A percentile compares a stretch with the other conserved stretches of the same genome.
Evolutionary conservation across 2,888 invertebrate genomes (phyloP).

Genomic region (Chromoteleia sp.): DNA sequence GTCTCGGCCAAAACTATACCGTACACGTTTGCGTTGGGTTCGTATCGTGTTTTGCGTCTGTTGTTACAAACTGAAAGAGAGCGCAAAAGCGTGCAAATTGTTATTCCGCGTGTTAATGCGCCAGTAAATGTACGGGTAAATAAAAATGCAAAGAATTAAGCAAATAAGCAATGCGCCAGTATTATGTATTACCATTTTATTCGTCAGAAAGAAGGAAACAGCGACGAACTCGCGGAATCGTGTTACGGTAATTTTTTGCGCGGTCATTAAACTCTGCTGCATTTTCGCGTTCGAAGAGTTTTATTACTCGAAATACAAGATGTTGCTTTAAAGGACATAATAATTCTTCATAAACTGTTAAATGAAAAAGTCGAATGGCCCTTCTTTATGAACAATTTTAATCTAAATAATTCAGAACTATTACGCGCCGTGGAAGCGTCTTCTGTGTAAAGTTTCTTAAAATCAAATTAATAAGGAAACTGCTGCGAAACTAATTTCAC

Average conservation of each 20-base stretch:
- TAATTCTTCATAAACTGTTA: conserved; percentile 41
- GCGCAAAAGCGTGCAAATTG: too few relatives aligned
- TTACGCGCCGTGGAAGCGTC: conserved; percentile 21
- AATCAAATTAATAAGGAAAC: conserved; percentile 45
- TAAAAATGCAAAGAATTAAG: too few relatives aligned
- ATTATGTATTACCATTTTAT: background rate
- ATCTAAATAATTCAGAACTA: conserved; percentile 55
- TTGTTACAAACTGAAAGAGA: background rate
- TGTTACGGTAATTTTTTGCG: conserved; percentile 12
- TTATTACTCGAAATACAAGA: conserved; percentile 12
- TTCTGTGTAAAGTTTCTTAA: conserved; percentile 28
- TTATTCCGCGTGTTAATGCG: too few relatives aligned
- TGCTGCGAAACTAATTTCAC: conserved; percentile 30
- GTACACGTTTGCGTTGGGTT: conserved; percentile 13
- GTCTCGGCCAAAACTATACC: too few relatives aligned
- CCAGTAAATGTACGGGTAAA: too few relatives aligned
- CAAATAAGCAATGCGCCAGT: background rate
- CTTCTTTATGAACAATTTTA: conserved; percentile 52
- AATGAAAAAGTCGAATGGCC: conserved; percentile 39
- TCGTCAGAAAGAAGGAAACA: background rate
- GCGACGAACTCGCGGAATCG: conserved; percentile 2
- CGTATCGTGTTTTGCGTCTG: background rate
- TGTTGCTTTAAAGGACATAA: conserved; percentile 7
- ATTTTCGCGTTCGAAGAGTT: conserved; percentile 17
- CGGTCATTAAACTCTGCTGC: conserved; percentile 1